Percentiles rank a stretch among this genome's conserved stretches.
Conservation (phyloP, 2,888 invertebrate species). For the Alloplasta piceator region DNA sequence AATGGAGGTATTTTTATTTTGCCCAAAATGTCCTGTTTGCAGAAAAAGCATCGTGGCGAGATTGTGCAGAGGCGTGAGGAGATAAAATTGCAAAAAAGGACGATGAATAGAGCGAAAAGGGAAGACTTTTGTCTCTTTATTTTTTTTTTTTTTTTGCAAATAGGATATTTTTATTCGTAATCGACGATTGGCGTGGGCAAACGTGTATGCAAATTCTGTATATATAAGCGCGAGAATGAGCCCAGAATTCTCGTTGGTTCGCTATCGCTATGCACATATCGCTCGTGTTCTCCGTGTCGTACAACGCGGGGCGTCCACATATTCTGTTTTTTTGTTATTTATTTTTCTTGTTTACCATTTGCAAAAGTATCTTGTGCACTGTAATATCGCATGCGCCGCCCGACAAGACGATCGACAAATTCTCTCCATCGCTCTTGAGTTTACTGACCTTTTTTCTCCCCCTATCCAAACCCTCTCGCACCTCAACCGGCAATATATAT, state of each 20-base stretch:
- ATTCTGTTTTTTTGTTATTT: neutral
- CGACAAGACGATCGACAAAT: slow-evolving; percentile 34
- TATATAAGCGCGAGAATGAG: slow-evolving; percentile 1
- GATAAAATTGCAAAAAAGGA: neutral
- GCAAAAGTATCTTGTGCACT: slow-evolving; percentile 4
- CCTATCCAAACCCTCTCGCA: neutral
- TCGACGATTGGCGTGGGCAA: slow-evolving; percentile 66
- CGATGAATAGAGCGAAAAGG: neutral
- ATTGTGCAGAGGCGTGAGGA: slow-evolving; percentile 44
- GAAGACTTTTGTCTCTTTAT: neutral
- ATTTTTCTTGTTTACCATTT: slow-evolving; percentile 30
- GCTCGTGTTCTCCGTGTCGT: slow-evolving; percentile 34
- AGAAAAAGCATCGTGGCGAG: slow-evolving; percentile 17
- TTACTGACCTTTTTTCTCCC: slow-evolving; percentile 38
- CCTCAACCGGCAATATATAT: neutral
- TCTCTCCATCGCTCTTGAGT: slow-evolving; percentile 16
- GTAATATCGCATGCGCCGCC: slow-evolving; percentile 34
- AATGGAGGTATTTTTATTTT: no score
- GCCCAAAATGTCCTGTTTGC: neutral
- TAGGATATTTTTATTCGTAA: slow-evolving; percentile 25
- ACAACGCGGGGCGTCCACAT: slow-evolving; percentile 47
- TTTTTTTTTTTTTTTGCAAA: slow-evolving; percentile 8
- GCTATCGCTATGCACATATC: slow-evolving; percentile 56
- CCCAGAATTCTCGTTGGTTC: slow-evolving; percentile 47
- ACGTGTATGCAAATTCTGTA: slow-evolving; percentile 67